Percentiles rank a stretch among this genome's conserved stretches.
phyloP scores from a whole-genome alignment of 1,140 invertebrate species.

The Cardiocondyla obscurior region DNA sequence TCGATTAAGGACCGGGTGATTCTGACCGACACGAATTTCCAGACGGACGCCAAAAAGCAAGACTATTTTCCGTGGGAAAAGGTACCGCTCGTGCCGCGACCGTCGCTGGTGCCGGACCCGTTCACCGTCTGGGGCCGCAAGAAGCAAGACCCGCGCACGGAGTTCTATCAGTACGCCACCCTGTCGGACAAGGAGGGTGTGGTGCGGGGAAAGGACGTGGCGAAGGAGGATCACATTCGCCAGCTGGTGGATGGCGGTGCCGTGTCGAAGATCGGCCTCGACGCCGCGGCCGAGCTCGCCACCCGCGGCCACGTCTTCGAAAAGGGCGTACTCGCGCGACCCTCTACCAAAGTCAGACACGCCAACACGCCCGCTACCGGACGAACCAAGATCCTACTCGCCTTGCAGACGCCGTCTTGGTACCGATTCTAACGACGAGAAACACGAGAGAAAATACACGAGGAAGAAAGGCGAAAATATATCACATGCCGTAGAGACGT shows the following conservation, averaged over 20 bases:
- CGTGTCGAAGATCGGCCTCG: constrained; percentile 78
- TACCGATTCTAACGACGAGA: constrained; percentile 78
- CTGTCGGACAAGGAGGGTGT: constrained; percentile 78
- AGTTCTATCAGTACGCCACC: constrained; percentile 82
- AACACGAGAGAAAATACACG: background rate
- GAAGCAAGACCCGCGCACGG: constrained; percentile 79
- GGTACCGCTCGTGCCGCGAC: constrained; percentile 91
- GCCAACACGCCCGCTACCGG: constrained; percentile 75
- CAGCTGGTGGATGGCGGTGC: constrained; percentile 80
- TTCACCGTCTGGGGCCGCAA: constrained; percentile 91
- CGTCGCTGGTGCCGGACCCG: constrained; percentile 91
- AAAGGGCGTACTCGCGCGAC: constrained; percentile 78
- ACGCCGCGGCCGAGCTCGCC: constrained; percentile 79
- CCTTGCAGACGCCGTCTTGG: constrained; percentile 81
- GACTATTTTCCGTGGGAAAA: constrained; percentile 91
- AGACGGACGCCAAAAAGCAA: constrained; percentile 81
- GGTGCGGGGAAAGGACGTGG: constrained; percentile 76
- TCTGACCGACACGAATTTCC: constrained; percentile 18
- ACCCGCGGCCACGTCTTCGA: constrained; percentile 80
- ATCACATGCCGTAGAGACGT: background rate
- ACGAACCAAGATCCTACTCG: constrained; percentile 80
- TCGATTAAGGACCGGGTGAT: background rate
- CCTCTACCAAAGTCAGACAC: constrained; percentile 71
- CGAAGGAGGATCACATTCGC: constrained; percentile 79
- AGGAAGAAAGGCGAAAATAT: background rate